Evolutionary conservation across 1,140 invertebrate genomes (phyloP), one percentile per base, ranked within the genome.

Genomic region (Metaphire vulgaris): DNA sequence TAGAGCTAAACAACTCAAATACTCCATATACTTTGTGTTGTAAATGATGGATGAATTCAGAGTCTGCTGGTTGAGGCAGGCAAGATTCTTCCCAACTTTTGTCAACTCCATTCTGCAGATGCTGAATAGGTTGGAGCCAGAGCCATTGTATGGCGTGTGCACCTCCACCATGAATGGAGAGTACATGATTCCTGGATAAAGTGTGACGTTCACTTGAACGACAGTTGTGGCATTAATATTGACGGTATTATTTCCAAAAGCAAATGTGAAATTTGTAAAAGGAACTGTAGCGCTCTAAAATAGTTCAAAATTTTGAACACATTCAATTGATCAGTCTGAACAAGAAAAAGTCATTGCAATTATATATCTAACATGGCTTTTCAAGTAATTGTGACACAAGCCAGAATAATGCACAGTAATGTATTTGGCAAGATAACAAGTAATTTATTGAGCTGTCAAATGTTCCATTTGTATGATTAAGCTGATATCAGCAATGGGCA

Each of bases 1-100:
- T n/a, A n/a, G n/a, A n/a, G n/a, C n/a, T n/a, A n/a, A n/a, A n/a
- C n/a, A n/a, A n/a, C n/a, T n/a, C n/a, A n/a, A n/a, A n/a, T n/a
- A n/a, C n/a, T n/a, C n/a, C n/a, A n/a, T n/a, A n/a, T n/a, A n/a
- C n/a, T n/a, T n/a, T n/a, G 41, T 12, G 21, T 56, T 12, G 41
- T 56, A 56, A 21, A 56, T 6, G 21, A 56, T 56, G 41, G 41
- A 56, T 56, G 41, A 56, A 56, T 73, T 73, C 21, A 73, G 72
- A 16, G 28, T 73, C 28, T 28, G 29, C 33, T 64, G 33, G 2
- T 73, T 28, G 28, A 34, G 28, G 33, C 72, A 73, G 26, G 72
- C 31, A 26, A 73, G 72, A 41, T 73, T 73, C 34, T 73, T 73
- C 33, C 72, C 72, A 41, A 73, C 72, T 15, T 15, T 28, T 15